Evolutionary conservation across 2,888 invertebrate genomes (phyloP).

Genomic region (Nezara viridula): DNA sequence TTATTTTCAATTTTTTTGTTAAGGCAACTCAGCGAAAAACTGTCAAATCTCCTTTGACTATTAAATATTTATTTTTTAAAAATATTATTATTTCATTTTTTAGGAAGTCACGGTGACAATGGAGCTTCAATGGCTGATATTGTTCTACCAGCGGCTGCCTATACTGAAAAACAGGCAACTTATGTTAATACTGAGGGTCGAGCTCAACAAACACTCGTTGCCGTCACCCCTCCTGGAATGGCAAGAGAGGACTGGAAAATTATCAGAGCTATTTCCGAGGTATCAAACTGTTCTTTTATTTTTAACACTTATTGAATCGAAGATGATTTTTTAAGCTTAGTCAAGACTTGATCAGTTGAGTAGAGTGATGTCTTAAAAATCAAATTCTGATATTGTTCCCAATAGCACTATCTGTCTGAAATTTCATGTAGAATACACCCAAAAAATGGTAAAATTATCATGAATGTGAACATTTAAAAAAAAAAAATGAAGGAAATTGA

Average conservation of each 20-base stretch:
- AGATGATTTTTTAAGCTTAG: not conserved
- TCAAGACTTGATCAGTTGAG: too few species aligned
- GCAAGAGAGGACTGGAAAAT: slow-evolving; percentile 98
- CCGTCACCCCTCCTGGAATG: slow-evolving; percentile 91
- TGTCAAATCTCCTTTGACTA: not conserved
- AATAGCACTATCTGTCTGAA: too few species aligned
- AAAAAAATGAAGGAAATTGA: too few species aligned
- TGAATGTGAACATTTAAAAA: too few species aligned
- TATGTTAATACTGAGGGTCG: slow-evolving; percentile 99
- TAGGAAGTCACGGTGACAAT: slow-evolving; percentile 95
- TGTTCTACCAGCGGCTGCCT: slow-evolving; percentile 95
- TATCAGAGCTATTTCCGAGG: slow-evolving; percentile 95
- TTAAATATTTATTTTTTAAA: slow-evolving; percentile 54
- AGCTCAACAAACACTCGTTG: slow-evolving; percentile 89
- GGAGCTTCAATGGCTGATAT: slow-evolving; percentile 95
- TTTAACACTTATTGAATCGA: not conserved
- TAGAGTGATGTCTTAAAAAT: too few species aligned
- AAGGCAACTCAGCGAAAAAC: not conserved
- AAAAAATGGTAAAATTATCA: too few species aligned
- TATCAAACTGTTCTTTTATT: slow-evolving; percentile 68
- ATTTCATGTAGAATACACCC: too few species aligned
- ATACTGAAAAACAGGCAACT: slow-evolving; percentile 98
- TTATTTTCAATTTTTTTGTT: not conserved
- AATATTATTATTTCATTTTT: not conserved
- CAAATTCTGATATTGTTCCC: too few species aligned